Base-by-base conservation (phyloP, 2,113 vertebrate species). In the Muntiacus reevesi region DNA sequence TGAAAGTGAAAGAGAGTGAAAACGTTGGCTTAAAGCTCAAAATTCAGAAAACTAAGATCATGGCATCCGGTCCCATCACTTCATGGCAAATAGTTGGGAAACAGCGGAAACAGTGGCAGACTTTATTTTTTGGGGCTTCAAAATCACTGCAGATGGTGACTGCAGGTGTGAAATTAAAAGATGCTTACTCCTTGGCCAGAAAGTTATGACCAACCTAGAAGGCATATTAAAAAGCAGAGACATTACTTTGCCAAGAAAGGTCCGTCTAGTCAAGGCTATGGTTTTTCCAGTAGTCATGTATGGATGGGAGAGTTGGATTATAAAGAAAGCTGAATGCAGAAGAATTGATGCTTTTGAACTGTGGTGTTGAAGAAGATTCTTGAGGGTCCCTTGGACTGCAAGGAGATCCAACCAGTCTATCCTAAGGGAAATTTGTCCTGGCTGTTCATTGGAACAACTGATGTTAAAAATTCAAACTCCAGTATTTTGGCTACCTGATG, bases 311-410 rank as follows among this genome's bases (percentile, higher is more conserved):
- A 71, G n/a, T 71, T 71, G 64, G n/a, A 71, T 4, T 21, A 0
- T 36, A 1, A 36, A 23, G 64, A 71, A 71, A 36, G n/a, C 64
- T 71, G 9, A 36, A n/a, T 2, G 0, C n/a, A 0, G 17, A 71
- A 71, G 1, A 23, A 2, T 1, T 36, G 64, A 36, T 36, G 17
- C 17, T 71, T 36, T 71, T 36, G 64, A 36, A 23, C 19, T 71
- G 64, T 36, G n/a, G 64, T 71, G 2, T 36, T 71, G 19, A 9
- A 36, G n/a, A 71, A 71, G n/a, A 71, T 19, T 71, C 17, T 36
- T 71, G 64, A 21, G n/a, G 36, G 64, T 71, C 64, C 64, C 19
- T 71, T 71, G n/a, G n/a, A 71, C n/a, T 71, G 9, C 19, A 71
- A 71, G 64, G n/a, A 23, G 64, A 71, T 36, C 64, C 64, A 71